Percentiles rank a stretch among this genome's conserved stretches.
Conservation (phyloP, 1,140 invertebrate genomes). For the Drosophila tristis region DNA sequence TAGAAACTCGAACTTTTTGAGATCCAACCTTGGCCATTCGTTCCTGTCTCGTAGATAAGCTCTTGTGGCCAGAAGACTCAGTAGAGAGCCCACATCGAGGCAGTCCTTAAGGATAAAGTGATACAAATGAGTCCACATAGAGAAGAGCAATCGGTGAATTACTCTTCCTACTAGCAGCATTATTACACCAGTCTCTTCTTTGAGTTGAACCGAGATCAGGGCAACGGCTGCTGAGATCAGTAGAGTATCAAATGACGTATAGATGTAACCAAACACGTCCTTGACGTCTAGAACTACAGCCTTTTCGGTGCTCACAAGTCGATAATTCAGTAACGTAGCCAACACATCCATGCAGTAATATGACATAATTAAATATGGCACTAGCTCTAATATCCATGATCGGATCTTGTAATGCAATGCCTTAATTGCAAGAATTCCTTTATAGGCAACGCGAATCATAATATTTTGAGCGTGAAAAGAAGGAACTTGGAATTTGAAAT, state of each 20-base stretch:
- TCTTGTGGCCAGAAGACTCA: constrained; percentile 40
- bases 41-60: not conserved
- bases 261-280: constrained; percentile 12
- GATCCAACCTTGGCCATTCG: not conserved
- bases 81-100: constrained; percentile 38
- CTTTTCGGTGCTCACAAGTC: not conserved
- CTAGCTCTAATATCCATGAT: not conserved
- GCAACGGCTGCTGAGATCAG: not conserved
- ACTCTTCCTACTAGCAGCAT: constrained; percentile 36
- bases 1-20: not conserved
- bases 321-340: not conserved
- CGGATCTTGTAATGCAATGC: not conserved
- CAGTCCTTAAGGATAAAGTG: constrained; percentile 32
- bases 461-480: no score
- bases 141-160: constrained; percentile 24
- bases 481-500: no score
- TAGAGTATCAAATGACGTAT: constrained; percentile 18
- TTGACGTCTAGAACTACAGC: constrained; percentile 19
- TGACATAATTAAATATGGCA: constrained; percentile 25
- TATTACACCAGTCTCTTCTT: constrained; percentile 13
- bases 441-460: not conserved
- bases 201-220: not conserved
- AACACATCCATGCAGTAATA: constrained; percentile 20
- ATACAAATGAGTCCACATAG: constrained; percentile 19
- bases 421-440: not conserved